phyloP scores from a whole-genome alignment of 1,140 invertebrate genomes.

The Platyura marginata region DNA sequence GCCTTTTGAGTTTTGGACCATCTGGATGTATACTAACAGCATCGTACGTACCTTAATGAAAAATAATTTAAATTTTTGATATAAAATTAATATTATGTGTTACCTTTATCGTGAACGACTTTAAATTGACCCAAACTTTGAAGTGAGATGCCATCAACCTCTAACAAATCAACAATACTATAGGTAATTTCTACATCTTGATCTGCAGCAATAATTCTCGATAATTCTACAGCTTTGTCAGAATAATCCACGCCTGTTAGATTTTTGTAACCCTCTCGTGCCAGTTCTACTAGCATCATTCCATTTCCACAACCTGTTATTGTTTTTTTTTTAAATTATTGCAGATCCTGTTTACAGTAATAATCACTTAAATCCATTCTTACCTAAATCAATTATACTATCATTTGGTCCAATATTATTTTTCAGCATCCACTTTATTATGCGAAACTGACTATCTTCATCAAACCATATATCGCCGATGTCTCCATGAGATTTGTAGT shows the following conservation, averaged over 20 bases:
- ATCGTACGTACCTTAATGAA: constrained; percentile 89
- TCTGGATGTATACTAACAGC: constrained; percentile 67
- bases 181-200: constrained; percentile 34
- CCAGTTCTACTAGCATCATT: constrained; percentile 58
- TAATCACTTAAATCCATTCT: constrained; percentile 1
- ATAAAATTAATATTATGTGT: too few species aligned
- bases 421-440: constrained; percentile 45
- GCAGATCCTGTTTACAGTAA: neutral
- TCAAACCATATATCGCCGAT: constrained; percentile 90
- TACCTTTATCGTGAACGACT: constrained; percentile 73
- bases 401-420: constrained; percentile 24
- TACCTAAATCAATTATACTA: constrained; percentile 42
- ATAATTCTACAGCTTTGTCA: constrained; percentile 52
- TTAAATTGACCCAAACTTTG: constrained; percentile 29
- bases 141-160: constrained; percentile 5
- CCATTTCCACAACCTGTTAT: constrained; percentile 86
- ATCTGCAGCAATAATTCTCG: constrained; percentile 39
- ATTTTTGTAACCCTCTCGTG: constrained; percentile 49
- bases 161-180: constrained; percentile 23
- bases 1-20: constrained; percentile 37
- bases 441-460: constrained; percentile 51
- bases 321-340: neutral
- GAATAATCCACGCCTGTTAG: constrained; percentile 76
- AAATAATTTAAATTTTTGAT: too few species aligned
- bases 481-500: constrained; percentile 69